phyloP scores from a whole-genome alignment of 2,888 invertebrate genomes.

The Hemicrepidius hirtus region DNA sequence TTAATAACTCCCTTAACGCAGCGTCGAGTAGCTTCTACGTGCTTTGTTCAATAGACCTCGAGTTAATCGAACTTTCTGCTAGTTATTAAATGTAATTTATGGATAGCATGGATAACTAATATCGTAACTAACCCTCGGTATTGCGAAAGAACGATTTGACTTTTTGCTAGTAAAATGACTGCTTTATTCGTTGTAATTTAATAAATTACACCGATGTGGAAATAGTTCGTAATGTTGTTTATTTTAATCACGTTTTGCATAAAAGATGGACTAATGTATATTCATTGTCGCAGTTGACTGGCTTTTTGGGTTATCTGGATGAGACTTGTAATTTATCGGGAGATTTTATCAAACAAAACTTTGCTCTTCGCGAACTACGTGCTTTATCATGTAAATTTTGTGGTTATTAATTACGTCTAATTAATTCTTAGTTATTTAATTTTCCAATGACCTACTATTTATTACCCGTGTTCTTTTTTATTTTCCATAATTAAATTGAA shows the following conservation, averaged over 20 bases:
- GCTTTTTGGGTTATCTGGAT: slow-evolving; percentile 33
- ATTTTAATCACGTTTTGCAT: slow-evolving; percentile 24
- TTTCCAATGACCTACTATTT: slow-evolving; percentile 27
- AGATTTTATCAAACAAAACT: slow-evolving; percentile 26
- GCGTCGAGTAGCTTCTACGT: slow-evolving; percentile 23
- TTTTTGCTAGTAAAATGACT: slow-evolving; percentile 16
- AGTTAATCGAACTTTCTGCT: slow-evolving; percentile 33
- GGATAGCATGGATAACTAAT: slow-evolving; percentile 19
- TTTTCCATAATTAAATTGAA: not conserved
- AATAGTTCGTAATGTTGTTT: slow-evolving; percentile 14
- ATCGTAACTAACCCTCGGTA: not conserved
- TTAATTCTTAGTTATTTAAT: slow-evolving; percentile 31
- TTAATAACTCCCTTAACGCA: slow-evolving; percentile 23
- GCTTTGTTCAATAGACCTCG: slow-evolving; percentile 17
- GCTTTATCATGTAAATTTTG: slow-evolving; percentile 30
- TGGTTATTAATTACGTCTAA: slow-evolving; percentile 20
- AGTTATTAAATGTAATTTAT: slow-evolving; percentile 36
- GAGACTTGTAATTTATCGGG: slow-evolving; percentile 27
- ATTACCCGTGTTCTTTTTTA: not conserved
- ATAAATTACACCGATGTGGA: slow-evolving; percentile 15
- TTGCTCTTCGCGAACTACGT: slow-evolving; percentile 28
- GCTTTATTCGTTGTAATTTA: slow-evolving; percentile 11
- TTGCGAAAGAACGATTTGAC: slow-evolving; percentile 11
- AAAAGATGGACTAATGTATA: slow-evolving; percentile 26
- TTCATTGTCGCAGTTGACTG: slow-evolving; percentile 29